A percentile compares a stretch with the other conserved stretches of the same genome.
Evolutionary conservation across 2,797 vertebrate genomes (phyloP).

Genomic region (Hemitrygon akajei): DNA sequence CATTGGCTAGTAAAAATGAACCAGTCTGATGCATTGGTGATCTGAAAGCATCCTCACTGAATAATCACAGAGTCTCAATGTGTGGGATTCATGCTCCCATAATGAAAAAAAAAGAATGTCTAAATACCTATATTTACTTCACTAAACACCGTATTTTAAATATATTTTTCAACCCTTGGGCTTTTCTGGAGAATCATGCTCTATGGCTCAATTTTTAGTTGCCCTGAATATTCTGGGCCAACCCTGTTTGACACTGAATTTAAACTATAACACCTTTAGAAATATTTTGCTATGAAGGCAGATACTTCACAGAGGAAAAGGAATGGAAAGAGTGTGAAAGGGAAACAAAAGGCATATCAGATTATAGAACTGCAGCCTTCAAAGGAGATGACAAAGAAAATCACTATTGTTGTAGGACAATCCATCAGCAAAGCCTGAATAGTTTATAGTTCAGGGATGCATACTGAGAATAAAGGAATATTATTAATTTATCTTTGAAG

Average conservation of each 20-base stretch:
- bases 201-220: neutral
- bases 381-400: neutral
- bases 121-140: too few species aligned
- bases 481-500: neutral
- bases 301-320: neutral
- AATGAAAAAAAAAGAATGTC: too few species aligned
- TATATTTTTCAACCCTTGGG: too few species aligned
- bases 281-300: neutral
- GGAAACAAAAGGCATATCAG: neutral
- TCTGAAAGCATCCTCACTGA: too few species aligned
- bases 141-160: too few species aligned
- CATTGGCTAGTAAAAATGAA: too few species aligned
- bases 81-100: too few species aligned
- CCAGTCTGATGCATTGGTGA: too few species aligned
- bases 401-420: neutral
- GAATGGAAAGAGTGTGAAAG: neutral
- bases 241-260: neutral
- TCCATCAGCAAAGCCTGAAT: neutral
- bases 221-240: neutral
- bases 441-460: neutral
- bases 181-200: neutral
- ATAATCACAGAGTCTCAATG: too few species aligned
- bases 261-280: neutral
- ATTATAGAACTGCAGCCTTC: conserved; percentile 3
- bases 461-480: conserved; percentile 1